Conservation (phyloP, 2,888 invertebrate genomes). For the Bedellia somnulentella region DNA sequence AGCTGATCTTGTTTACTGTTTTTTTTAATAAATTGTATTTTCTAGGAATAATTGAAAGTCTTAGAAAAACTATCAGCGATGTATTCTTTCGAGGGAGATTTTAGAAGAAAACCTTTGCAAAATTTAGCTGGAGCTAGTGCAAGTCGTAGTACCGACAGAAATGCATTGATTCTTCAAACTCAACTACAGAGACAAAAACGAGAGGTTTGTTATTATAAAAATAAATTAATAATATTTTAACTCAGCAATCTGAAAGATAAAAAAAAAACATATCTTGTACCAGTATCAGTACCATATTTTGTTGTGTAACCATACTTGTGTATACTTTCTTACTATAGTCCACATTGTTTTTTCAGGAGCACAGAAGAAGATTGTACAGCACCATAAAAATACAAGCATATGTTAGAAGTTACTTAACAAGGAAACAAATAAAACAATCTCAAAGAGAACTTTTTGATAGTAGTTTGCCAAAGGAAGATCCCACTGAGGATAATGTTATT, state of each 20-base stretch:
- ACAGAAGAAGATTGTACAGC: slow-evolving; percentile 72
- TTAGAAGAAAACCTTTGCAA: slow-evolving; percentile 83
- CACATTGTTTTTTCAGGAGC: slow-evolving; percentile 54
- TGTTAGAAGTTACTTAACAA: slow-evolving; percentile 72
- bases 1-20: slow-evolving; percentile 34
- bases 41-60: too few relatives aligned
- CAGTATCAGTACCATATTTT: too few relatives aligned
- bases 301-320: too few relatives aligned
- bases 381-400: slow-evolving; percentile 82
- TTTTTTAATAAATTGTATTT: too few relatives aligned
- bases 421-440: slow-evolving; percentile 67
- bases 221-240: neutral
- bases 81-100: slow-evolving; percentile 90
- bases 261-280: too few relatives aligned
- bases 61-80: slow-evolving; percentile 35
- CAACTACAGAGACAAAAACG: slow-evolving; percentile 85
- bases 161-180: slow-evolving; percentile 75
- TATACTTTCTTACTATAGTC: slow-evolving; percentile 2
- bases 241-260: too few relatives aligned
- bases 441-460: slow-evolving; percentile 73
- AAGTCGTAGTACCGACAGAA: slow-evolving; percentile 66
- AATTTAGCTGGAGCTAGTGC: slow-evolving; percentile 86
- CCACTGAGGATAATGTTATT: slow-evolving; percentile 48
- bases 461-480: slow-evolving; percentile 43
- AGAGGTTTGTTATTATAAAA: slow-evolving; percentile 62